Evolutionary conservation across 2,888 invertebrate genomes (phyloP).

Genomic region (Rhagophthalmus giganteus): DNA sequence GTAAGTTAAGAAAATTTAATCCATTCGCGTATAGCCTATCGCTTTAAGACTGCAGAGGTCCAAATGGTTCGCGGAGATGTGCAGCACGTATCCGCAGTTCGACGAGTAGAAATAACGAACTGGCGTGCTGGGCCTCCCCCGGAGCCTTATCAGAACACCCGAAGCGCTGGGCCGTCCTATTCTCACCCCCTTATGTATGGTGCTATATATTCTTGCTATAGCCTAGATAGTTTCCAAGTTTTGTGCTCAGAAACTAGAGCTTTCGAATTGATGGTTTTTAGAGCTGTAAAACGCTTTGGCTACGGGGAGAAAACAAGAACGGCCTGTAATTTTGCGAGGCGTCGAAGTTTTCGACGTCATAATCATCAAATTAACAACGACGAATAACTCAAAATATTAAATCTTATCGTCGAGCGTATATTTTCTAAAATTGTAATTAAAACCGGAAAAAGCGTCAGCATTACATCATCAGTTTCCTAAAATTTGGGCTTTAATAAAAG

Average conservation of each 20-base stretch:
- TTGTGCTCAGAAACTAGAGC: constrained; percentile 31
- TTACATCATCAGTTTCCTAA: no score
- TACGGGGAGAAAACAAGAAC: constrained; percentile 23
- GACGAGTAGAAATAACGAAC: constrained; percentile 12
- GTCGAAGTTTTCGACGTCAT: constrained; percentile 8
- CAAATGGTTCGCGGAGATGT: constrained; percentile 29
- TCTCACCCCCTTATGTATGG: constrained; percentile 48
- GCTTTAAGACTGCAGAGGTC: constrained; percentile 47
- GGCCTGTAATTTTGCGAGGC: constrained; percentile 16
- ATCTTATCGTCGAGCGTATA: no score
- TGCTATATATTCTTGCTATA: constrained; percentile 46
- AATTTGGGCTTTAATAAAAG: no score
- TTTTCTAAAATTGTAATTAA: no score
- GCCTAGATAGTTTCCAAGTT: constrained; percentile 34
- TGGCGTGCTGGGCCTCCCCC: constrained; percentile 43
- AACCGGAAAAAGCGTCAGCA: no score
- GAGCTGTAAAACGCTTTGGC: constrained; percentile 29
- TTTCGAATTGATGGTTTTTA: constrained; percentile 30
- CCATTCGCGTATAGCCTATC: constrained; percentile 49
- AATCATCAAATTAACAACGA: constrained; percentile 7
- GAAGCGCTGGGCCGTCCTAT: constrained; percentile 48
- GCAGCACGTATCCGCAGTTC: constrained; percentile 7
- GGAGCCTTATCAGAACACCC: constrained; percentile 53
- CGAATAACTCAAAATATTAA: no score
- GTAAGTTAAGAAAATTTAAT: constrained; percentile 51